phyloP scores from a whole-genome alignment of 2,113 vertebrate genomes.

The Otis tarda region DNA sequence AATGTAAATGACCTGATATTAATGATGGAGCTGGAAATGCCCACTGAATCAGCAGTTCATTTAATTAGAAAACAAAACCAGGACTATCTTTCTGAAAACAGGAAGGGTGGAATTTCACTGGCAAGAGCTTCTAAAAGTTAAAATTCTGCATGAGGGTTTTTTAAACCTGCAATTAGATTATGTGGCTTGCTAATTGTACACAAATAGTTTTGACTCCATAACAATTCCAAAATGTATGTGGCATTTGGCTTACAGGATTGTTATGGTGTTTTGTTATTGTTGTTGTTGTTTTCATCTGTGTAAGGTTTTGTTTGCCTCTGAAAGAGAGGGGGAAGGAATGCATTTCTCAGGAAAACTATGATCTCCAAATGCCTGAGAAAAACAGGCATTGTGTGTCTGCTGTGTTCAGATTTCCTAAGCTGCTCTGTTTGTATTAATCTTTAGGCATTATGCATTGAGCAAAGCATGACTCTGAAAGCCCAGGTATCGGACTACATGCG shows the following conservation, averaged over 20 bases:
- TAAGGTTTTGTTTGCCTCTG: background rate
- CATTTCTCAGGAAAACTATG: background rate
- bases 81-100: constrained; percentile 11
- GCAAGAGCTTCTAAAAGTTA: background rate
- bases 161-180: background rate
- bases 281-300: background rate
- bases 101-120: constrained; percentile 22
- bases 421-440: background rate
- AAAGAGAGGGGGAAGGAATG: background rate
- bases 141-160: background rate
- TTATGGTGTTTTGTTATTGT: background rate
- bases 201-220: background rate
- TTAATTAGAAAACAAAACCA: background rate
- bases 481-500: background rate
- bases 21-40: background rate
- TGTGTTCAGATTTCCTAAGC: background rate
- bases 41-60: background rate
- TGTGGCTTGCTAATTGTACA: background rate
- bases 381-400: background rate
- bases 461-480: background rate
- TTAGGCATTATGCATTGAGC: background rate
- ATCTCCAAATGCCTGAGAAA: background rate
- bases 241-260: background rate
- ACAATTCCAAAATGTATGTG: background rate
- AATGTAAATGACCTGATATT: background rate